Base-by-base conservation (phyloP, 2,113 vertebrate genomes). In the Setophaga coronata region DNA sequence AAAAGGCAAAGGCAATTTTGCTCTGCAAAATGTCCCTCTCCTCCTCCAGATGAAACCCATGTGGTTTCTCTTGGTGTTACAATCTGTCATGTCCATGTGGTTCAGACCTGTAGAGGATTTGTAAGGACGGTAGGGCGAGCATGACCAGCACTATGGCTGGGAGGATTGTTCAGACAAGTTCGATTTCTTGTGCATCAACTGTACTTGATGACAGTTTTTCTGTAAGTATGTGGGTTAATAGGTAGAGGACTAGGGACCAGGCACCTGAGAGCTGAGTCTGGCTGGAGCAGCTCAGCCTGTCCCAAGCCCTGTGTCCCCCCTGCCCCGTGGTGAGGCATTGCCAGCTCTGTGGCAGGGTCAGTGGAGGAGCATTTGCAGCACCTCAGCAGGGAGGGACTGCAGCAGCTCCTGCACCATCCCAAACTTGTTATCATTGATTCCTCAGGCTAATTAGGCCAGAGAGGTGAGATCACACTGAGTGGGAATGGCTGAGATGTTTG, bases 61-160 rank as follows among this genome's bases (percentile, higher is more conserved):
- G 4, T 17, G 18, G 18, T 54, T 81, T 62, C 28, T 76, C 19
- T 31, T 1, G 7, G 2, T 8, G 10, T 17, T 77, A 0, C 7
- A 18, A 31, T 36, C 29, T 67, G 47, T 18, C 58, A 4, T 5
- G 23, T 6, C 1, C 3, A 0, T 0, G 14, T 28, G 18, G 18
- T 3, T 88, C 21, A 40, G 26, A 50, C 13, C 47, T 48, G 47
- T 25, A 25, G 47, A 48, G 47, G 47, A 48, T 48, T 48, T 48
- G 47, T 25, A 48, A 48, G 47, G 23, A 48, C 4, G 12, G 23
- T 14, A 48, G 13, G 47, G 23, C 23, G 7, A 48, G 47, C 47
- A 25, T 25, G 47, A 48, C 23, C 47, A 25, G 47, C 47, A 24
- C 47, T 24, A 5, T 48, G 23, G 23, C 13, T 48, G 47, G 47